A percentile compares a stretch with the other conserved stretches of the same genome.
Conservation (phyloP, 2,888 invertebrate species). For the Dynastes grantii region DNA sequence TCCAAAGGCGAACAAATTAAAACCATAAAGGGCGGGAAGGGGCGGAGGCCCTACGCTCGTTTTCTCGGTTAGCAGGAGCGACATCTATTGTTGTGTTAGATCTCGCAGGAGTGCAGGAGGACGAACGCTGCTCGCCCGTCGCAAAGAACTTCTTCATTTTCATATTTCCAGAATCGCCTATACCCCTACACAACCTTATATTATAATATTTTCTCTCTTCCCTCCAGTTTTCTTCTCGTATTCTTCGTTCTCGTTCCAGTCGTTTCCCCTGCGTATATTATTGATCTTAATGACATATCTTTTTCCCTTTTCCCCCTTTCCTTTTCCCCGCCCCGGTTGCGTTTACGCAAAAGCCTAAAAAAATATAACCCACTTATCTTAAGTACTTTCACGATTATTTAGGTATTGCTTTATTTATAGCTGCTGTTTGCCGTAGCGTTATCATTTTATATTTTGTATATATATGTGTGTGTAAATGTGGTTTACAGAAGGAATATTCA, state of each 20-base stretch:
- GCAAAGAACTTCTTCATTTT: conserved; percentile 67
- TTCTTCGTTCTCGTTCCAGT: conserved; percentile 60
- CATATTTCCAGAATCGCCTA: conserved; percentile 63
- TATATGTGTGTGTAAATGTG: conserved; percentile 34
- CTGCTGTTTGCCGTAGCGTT: conserved; percentile 29
- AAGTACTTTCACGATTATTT: conserved; percentile 53
- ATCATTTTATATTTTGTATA: not conserved
- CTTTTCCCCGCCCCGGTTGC: no score
- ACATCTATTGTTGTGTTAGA: conserved; percentile 68
- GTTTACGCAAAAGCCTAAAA: no score
- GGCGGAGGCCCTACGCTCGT: conserved; percentile 56
- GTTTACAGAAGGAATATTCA: conserved; percentile 27
- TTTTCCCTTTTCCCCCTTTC: no score
- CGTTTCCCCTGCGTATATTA: conserved; percentile 68
- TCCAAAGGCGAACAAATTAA: conserved; percentile 64
- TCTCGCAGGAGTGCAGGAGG: conserved; percentile 38
- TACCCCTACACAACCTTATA: conserved; percentile 23
- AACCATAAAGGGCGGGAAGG: no score
- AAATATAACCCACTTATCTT: conserved; percentile 62
- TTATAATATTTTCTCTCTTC: conserved; percentile 36
- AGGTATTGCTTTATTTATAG: conserved; percentile 45
- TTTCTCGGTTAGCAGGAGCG: conserved; percentile 55
- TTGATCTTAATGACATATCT: conserved; percentile 70
- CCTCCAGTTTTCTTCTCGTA: conserved; percentile 48
- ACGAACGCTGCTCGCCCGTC: conserved; percentile 16